Base-by-base conservation (phyloP, 2,113 vertebrate genomes). In the Chunga burmeisteri region DNA sequence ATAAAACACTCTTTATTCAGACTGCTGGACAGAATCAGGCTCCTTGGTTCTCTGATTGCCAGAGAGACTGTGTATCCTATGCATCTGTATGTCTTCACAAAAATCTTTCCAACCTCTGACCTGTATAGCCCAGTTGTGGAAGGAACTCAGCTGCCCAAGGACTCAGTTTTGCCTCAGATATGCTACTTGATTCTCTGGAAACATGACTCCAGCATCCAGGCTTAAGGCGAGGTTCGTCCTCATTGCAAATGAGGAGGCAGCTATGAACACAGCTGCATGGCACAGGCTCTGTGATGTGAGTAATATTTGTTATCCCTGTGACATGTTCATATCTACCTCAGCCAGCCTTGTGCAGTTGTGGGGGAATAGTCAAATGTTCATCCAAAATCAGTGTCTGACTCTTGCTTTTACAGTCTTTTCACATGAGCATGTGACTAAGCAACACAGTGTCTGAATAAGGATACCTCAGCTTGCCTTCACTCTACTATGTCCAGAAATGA, bases 1-100 rank as follows among this genome's bases (percentile, higher is more conserved):
- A 95, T 94, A 95, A 97, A 95, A 87, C 40, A 66, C 9, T 44
- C 90, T 90, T 96, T 95, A 95, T 96, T 90, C 81, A 80, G 61
- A 61, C 49, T 80, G 18, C 61, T 65, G 77, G 91, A 75, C 91
- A 94, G 79, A 88, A 84, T 59, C 40, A 85, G 81, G 61, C 73
- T 92, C 25, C 49, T 87, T 72, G 56, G 34, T 66, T 75, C 42
- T 65, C 44, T 94, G 65, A 44, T 79, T 93, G 65, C 73, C 88
- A 36, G 61, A 87, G 72, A 87, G 56, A 66, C 30, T 79, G 44
- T 53, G 44, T 58, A 16, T 34, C 47, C 61, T 32, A 47, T 52
- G 65, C 13, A 53, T 79, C 81, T 93, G 40, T 29, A 65, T 75
- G 65, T 72, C 73, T 68, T 15, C 16, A 4, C 20, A 78, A 68